Conservation (phyloP, 2,113 vertebrate species). For the sheep (Ovis aries) region DNA sequence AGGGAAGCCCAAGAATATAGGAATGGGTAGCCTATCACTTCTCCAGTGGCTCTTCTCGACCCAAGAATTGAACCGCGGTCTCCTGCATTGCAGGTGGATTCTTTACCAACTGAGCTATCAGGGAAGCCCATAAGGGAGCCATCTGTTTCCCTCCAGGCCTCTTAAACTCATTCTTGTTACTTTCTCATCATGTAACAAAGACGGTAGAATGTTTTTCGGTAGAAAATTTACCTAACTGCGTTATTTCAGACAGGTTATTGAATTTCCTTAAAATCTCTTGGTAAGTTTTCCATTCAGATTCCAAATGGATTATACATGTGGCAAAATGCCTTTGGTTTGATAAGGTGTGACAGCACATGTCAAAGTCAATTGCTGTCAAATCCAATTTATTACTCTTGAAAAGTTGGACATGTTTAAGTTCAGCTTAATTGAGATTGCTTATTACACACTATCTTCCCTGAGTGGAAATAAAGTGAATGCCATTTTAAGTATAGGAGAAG, state of each 20-base stretch:
- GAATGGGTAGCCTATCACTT: background rate
- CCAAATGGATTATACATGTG: slow-evolving; percentile 28
- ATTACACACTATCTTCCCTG: slow-evolving; percentile 1
- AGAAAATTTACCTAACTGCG: background rate
- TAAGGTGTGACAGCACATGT: slow-evolving; percentile 62
- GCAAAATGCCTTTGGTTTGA: slow-evolving; percentile 41
- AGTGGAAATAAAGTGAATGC: slow-evolving; percentile 56
- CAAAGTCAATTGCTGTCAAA: slow-evolving; percentile 69
- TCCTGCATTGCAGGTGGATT: background rate
- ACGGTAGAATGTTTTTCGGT: background rate
- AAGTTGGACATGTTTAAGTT: slow-evolving; percentile 51
- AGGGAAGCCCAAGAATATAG: background rate
- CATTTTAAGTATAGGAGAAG: slow-evolving; percentile 55
- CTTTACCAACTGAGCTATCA: background rate
- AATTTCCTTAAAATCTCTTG: background rate
- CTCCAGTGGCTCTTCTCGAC: background rate
- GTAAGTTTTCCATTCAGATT: slow-evolving; percentile 18
- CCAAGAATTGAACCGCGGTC: background rate
- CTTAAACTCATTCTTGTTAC: background rate
- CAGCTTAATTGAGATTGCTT: background rate
- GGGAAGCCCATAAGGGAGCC: background rate
- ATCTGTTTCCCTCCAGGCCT: background rate
- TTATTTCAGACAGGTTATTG: slow-evolving; percentile 23
- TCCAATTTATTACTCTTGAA: slow-evolving; percentile 73
- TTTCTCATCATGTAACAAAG: background rate